Evolutionary conservation across 2,113 vertebrate genomes (phyloP).

Genomic region (Thunnus maccoyii): DNA sequence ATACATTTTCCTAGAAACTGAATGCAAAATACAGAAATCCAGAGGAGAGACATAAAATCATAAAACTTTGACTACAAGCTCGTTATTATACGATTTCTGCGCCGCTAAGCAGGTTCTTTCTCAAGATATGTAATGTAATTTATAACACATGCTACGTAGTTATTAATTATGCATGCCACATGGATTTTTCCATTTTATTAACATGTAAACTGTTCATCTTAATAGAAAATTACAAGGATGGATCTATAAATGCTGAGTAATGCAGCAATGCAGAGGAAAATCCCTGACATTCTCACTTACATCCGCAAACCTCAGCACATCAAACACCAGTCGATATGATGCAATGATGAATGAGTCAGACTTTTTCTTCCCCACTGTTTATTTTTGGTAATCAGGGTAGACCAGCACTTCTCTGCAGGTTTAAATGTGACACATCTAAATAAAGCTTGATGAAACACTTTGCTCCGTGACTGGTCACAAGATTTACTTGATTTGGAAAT

Average conservation of each 20-base stretch:
- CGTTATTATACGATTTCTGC: no score
- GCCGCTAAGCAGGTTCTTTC: no score
- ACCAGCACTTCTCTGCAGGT: constrained; percentile 44
- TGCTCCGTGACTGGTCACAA: constrained; percentile 47
- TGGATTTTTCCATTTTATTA: no score
- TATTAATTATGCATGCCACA: no score
- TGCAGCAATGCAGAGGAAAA: constrained; percentile 49
- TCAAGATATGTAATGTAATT: no score
- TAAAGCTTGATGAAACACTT: constrained; percentile 61
- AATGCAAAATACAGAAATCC: no score
- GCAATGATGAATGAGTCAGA: constrained; percentile 71
- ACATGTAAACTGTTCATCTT: no score
- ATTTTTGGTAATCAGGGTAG: constrained; percentile 77
- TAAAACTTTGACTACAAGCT: no score
- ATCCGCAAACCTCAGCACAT: constrained; percentile 48
- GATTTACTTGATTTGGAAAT: constrained; percentile 55
- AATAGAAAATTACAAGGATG: no score
- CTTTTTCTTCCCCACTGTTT: constrained; percentile 60
- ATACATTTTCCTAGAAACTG: no score
- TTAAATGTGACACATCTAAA: constrained; percentile 61
- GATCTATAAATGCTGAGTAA: constrained; percentile 43
- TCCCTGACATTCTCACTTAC: constrained; percentile 36
- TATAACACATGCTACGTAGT: no score
- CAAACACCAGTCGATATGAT: constrained; percentile 67
- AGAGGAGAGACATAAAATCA: no score